Evolutionary conservation across 2,113 vertebrate genomes (phyloP).

Genomic region (Pipra filicauda): DNA sequence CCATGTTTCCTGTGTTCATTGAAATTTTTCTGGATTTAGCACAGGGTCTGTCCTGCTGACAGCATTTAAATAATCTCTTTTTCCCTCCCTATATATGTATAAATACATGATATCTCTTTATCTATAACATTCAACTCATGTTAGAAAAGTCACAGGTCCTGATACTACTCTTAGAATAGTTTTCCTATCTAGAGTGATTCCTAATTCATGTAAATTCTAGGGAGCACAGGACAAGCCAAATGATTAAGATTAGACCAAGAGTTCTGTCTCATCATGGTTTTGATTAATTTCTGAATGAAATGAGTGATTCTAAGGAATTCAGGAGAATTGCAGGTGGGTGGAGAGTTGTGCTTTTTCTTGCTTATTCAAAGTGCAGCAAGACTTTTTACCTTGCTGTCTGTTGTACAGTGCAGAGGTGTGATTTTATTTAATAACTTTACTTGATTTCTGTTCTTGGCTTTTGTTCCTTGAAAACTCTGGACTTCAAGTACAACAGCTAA

Average conservation of each 20-base stretch:
- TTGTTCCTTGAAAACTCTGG: not conserved
- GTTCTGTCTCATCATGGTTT: not conserved
- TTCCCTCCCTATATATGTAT: fast-evolving
- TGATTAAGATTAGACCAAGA: not conserved
- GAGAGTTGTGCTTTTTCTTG: not conserved
- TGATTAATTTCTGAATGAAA: not conserved
- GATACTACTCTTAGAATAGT: not conserved
- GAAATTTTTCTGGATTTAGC: not conserved
- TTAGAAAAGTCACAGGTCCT: not conserved
- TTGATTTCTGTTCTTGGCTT: not conserved
- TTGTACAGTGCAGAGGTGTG: not conserved
- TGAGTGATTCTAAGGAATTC: not conserved
- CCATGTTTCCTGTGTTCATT: not conserved
- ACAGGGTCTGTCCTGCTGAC: not conserved
- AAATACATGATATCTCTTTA: fast-evolving
- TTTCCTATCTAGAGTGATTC: not conserved
- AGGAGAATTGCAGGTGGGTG: not conserved
- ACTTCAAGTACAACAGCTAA: not conserved
- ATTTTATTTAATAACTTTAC: not conserved
- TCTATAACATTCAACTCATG: not conserved
- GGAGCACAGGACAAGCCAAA: not conserved
- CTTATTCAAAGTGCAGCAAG: not conserved
- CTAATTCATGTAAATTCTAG: not conserved
- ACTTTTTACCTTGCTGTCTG: not conserved
- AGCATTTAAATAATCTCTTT: not conserved